A percentile compares a stretch with the other conserved stretches of the same genome.
Evolutionary conservation across 2,113 vertebrate species (phyloP).

Genomic region (Scopus umbretta): DNA sequence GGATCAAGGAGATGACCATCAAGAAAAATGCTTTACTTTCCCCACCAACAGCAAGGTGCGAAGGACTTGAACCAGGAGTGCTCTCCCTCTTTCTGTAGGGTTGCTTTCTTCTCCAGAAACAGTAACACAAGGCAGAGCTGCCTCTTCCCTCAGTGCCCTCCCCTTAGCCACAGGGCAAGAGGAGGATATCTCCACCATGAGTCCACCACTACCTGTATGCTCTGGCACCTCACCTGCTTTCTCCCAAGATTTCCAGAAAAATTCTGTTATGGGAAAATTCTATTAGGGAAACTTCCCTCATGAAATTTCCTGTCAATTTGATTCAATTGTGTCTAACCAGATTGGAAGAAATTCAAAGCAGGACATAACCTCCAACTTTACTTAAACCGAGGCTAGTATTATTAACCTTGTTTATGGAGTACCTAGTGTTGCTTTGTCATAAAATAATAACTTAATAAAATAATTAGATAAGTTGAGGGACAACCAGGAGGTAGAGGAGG

Average conservation of each 20-base stretch:
- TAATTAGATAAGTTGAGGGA: conserved; percentile 5
- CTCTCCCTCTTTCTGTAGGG: background rate
- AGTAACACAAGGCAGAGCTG: background rate
- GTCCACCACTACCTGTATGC: background rate
- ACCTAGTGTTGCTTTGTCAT: background rate
- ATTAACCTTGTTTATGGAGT: conserved; percentile 7
- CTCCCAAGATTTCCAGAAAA: conserved; percentile 27
- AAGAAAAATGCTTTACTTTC: background rate
- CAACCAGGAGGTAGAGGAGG: background rate
- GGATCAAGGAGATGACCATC: background rate
- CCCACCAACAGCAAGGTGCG: background rate
- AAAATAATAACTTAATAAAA: conserved; percentile 30
- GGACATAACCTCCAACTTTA: conserved; percentile 2
- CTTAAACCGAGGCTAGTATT: background rate
- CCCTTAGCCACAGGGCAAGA: background rate
- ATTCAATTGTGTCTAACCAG: conserved; percentile 41
- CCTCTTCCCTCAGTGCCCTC: background rate
- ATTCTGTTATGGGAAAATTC: conserved; percentile 2
- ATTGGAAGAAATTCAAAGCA: conserved; percentile 46
- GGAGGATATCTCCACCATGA: background rate
- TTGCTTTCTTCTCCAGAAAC: background rate
- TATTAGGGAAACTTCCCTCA: conserved; percentile 22
- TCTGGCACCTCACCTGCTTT: background rate
- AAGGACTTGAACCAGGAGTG: background rate
- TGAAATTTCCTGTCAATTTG: conserved; percentile 36